Base-by-base conservation (phyloP, 1,140 invertebrate species). In the Pararge aegeria region DNA sequence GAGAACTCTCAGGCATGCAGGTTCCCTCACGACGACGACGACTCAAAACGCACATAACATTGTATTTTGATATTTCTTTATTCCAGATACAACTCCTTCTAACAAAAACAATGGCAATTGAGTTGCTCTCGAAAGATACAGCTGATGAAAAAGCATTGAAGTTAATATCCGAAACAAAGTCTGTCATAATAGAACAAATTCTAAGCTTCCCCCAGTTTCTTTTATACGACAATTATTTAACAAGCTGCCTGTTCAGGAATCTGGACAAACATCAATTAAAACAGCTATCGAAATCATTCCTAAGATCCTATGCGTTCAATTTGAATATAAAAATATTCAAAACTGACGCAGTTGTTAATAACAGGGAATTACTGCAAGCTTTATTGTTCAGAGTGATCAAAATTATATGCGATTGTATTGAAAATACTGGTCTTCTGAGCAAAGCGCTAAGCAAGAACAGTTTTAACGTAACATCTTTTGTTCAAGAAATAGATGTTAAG, bases 1-100 rank as follows among this genome's bases (percentile, higher is more conserved):
- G n/a, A n/a, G n/a, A n/a, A n/a, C n/a, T n/a, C n/a, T n/a, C n/a
- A n/a, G n/a, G n/a, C n/a, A n/a, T n/a, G n/a, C n/a, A n/a, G n/a
- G n/a, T n/a, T n/a, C n/a, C n/a, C n/a, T n/a, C n/a, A n/a, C n/a
- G n/a, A n/a, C n/a, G n/a, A n/a, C n/a, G n/a, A n/a, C n/a, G n/a
- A n/a, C n/a, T n/a, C n/a, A n/a, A n/a, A n/a, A n/a, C n/a, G n/a
- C n/a, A n/a, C n/a, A n/a, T n/a, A n/a, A n/a, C n/a, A 9, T 20
- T 34, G 1, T 37, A 30, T 34, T 34, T 21, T 54, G 6, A 54
- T 16, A 6, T 19, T 34, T 55, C 27, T 42, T 50, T 6, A 29
- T 80, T 88, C 54, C 80, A 89, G 86, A 66, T 83, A 49, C 64
- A 87, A 27, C 20, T 89, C 5, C 73, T 83, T 0, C 65, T 79